Conservation (phyloP, 1,140 invertebrate species). For the Scaptomyza pallida region DNA sequence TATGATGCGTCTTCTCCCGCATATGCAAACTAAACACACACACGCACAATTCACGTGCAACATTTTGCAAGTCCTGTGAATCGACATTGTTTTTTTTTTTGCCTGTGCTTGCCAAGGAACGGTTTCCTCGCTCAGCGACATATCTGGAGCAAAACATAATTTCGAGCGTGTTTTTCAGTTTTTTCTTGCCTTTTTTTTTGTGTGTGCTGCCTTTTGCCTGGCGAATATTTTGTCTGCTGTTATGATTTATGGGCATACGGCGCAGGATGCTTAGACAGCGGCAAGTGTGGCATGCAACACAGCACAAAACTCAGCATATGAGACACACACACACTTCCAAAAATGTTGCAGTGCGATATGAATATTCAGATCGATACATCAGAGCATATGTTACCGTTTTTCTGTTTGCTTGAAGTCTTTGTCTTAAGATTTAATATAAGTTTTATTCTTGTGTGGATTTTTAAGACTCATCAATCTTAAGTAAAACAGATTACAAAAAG, state of each 20-base stretch:
- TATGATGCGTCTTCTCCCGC: conserved; percentile 58
- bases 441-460: too few species aligned
- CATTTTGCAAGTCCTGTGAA: conserved; percentile 28
- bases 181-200: conserved; percentile 12
- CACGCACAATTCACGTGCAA: conserved; percentile 20
- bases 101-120: conserved; percentile 31
- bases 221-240: conserved; percentile 52
- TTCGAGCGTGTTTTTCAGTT: conserved; percentile 10
- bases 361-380: conserved; percentile 36
- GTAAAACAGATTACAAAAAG: too few species aligned
- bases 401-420: not conserved
- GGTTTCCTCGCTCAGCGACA: conserved; percentile 42
- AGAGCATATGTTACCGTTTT: conserved; percentile 26
- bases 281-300: conserved; percentile 54
- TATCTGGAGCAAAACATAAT: conserved; percentile 73
- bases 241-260: conserved; percentile 64
- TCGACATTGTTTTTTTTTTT: conserved; percentile 15
- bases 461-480: too few species aligned
- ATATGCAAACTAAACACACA: conserved; percentile 69
- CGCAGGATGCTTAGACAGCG: conserved; percentile 63
- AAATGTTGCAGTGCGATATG: conserved; percentile 22
- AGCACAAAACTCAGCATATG: conserved; percentile 32
- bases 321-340: conserved; percentile 5
- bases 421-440: not conserved
- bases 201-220: conserved; percentile 36